These are phyloP conservation scores for Microcebus lehilahytsara DNA, from an alignment of 2,113 vertebrate species.

Conservation along the genomic window DNA sequence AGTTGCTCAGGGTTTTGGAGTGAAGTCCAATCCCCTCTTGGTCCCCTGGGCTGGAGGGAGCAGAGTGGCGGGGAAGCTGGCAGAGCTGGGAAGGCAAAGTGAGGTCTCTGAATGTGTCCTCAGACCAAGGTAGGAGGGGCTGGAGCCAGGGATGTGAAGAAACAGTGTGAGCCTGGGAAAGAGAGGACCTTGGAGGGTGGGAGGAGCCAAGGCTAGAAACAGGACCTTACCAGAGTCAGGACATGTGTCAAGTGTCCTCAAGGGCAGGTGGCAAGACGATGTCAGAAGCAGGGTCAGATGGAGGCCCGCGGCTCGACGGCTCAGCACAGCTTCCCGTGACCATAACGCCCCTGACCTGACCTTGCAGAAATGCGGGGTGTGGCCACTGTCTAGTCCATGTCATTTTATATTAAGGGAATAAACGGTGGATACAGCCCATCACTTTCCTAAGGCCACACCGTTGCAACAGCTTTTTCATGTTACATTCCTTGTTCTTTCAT, in stretches of 20 bases:
- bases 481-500: background rate
- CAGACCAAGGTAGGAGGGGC: background rate
- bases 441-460: accelerated
- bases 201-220: accelerated
- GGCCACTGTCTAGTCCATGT: accelerated
- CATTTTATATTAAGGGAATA: background rate
- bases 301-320: too few species aligned
- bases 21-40: background rate
- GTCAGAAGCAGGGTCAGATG: background rate
- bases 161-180: accelerated
- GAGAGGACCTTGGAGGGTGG: too few species aligned
- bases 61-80: accelerated
- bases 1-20: background rate
- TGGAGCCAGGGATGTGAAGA: too few species aligned
- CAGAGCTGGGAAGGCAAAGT: background rate
- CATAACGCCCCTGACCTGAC: too few species aligned
- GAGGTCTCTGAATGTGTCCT: background rate
- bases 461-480: accelerated
- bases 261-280: accelerated
- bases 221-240: too few species aligned
- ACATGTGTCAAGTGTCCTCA: background rate
- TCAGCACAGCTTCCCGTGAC: background rate
- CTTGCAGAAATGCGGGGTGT: background rate
- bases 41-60: accelerated
- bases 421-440: too few species aligned